Percentiles rank a stretch among this genome's conserved stretches.
Conservation (phyloP, 1,140 invertebrate species). For the Ceratitis capitata region DNA sequence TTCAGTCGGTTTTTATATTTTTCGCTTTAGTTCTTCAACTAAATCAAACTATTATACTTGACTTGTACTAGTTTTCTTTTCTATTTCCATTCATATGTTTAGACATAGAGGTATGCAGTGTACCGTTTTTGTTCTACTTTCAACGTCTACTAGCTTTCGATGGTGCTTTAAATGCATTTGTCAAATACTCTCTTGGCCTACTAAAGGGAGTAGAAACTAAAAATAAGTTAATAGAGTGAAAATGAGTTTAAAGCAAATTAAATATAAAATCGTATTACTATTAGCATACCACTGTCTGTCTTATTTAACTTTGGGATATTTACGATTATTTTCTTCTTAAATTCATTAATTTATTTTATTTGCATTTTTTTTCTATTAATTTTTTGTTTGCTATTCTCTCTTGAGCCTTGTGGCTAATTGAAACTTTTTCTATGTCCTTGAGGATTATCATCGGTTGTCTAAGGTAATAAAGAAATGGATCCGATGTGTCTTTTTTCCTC, state of each 20-base stretch:
- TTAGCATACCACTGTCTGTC: not conserved
- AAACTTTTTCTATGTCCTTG: too few relatives aligned
- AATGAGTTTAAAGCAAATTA: not conserved
- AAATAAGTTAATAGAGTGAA: not conserved
- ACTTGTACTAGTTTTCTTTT: not conserved
- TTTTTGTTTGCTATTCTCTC: not conserved
- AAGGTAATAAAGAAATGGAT: too few relatives aligned
- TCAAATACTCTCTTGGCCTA: constrained; percentile 17
- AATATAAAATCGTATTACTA: not conserved
- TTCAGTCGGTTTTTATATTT: not conserved
- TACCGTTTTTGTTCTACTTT: not conserved
- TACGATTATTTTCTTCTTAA: too few relatives aligned
- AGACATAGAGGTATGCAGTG: not conserved
- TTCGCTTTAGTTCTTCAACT: not conserved
- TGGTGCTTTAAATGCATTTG: constrained; percentile 29
- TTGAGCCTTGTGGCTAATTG: too few relatives aligned
- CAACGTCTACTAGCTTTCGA: constrained; percentile 23
- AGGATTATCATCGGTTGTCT: too few relatives aligned
- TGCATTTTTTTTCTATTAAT: not conserved
- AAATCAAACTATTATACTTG: not conserved
- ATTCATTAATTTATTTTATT: not conserved
- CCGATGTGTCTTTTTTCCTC: too few relatives aligned
- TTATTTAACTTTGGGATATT: not conserved
- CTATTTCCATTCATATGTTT: not conserved
- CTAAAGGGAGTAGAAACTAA: not conserved